Evolutionary conservation across 2,113 vertebrate species (phyloP).

Genomic region (Macroglossus sobrinus): DNA sequence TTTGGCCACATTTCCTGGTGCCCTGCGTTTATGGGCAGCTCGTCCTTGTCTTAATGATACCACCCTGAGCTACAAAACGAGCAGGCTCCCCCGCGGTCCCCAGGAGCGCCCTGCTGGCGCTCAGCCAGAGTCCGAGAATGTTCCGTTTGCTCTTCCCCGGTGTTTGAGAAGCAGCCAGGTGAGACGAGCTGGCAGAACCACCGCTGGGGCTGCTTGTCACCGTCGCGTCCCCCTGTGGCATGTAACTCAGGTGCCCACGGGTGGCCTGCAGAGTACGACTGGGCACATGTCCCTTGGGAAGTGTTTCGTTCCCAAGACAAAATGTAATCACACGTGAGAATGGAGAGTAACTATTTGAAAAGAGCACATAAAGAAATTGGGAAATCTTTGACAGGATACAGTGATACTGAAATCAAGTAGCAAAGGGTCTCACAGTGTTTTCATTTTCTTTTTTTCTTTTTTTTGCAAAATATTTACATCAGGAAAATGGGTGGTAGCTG

Average conservation of each 20-base stretch:
- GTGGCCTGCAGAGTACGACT: rapidly evolving
- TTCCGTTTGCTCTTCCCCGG: background rate
- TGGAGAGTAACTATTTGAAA: background rate
- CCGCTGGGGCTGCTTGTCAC: rapidly evolving
- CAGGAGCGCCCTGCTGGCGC: background rate
- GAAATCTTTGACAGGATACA: background rate
- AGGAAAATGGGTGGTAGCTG: background rate
- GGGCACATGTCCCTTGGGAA: background rate
- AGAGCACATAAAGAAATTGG: background rate
- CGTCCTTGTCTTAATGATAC: background rate
- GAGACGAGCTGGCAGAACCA: rapidly evolving
- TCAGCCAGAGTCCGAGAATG: background rate
- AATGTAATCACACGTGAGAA: background rate
- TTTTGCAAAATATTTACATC: background rate
- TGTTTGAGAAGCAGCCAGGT: background rate
- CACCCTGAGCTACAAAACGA: background rate
- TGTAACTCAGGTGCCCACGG: background rate
- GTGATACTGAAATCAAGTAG: background rate
- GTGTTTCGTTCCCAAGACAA: background rate
- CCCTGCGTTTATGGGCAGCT: background rate
- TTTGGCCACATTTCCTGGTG: background rate
- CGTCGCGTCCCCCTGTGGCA: too few species aligned
- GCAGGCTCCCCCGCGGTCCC: background rate
- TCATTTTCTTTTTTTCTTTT: background rate
- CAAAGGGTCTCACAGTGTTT: background rate